Percentiles rank a stretch among this genome's conserved stretches.
These are phyloP conservation scores for Pseudochaenichthys georgianus DNA, from an alignment of 2,797 vertebrate species.

Conservation along the genomic window DNA sequence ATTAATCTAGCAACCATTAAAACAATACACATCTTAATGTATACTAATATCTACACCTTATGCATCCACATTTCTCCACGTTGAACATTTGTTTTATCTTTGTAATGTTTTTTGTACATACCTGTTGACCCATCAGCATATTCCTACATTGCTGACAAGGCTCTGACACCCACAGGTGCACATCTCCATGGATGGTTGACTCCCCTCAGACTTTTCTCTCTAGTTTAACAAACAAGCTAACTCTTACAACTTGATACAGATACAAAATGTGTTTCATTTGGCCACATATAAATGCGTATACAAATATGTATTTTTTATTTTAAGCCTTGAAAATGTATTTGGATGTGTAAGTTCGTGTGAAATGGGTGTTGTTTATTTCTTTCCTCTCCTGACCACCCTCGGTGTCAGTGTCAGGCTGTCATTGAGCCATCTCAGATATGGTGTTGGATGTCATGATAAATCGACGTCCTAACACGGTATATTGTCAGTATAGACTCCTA, in stretches of 20 bases:
- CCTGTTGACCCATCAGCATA: conserved; percentile 22
- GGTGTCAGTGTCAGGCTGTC: conserved; percentile 50
- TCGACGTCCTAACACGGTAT: conserved; percentile 21
- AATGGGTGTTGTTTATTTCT: conserved; percentile 41
- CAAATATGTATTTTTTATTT: background rate
- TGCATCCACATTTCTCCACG: background rate
- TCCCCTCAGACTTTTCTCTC: background rate
- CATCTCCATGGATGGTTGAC: conserved; percentile 14
- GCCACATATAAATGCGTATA: background rate
- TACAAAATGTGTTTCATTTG: too few relatives aligned
- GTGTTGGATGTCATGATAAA: conserved; percentile 60
- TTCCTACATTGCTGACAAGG: conserved; percentile 47
- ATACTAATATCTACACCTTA: background rate
- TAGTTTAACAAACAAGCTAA: conserved; percentile 7
- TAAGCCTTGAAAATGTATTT: background rate
- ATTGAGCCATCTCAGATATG: conserved; percentile 22
- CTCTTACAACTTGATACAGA: background rate
- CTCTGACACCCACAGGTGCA: conserved; percentile 31
- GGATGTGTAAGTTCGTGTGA: background rate
- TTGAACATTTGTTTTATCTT: background rate
- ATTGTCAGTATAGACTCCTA: background rate
- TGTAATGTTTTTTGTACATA: background rate
- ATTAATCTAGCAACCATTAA: background rate
- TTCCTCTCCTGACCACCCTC: background rate
- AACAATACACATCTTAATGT: background rate